Evolutionary conservation across 2,113 vertebrate species (phyloP).

Genomic region (Bostrychus sinensis): DNA sequence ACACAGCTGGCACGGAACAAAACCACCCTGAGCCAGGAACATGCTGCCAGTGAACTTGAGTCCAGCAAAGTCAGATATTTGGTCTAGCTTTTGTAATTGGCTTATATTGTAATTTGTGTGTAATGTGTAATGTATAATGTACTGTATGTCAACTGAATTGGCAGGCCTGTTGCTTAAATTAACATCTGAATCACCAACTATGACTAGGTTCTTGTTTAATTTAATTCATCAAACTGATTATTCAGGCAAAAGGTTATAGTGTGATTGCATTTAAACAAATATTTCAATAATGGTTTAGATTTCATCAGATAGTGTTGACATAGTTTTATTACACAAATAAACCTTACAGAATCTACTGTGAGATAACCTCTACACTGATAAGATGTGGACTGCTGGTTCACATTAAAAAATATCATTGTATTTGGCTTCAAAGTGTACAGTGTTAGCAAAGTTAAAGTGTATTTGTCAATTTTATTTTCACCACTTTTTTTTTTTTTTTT

Average conservation of each 20-base stretch:
- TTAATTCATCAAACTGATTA: too few species aligned
- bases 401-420: neutral
- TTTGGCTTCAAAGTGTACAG: neutral
- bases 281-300: constrained; percentile 35
- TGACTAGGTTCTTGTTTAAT: neutral
- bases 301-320: constrained; percentile 39
- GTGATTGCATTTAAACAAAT: neutral
- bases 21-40: constrained; percentile 1
- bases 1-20: neutral
- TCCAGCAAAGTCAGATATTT: constrained; percentile 14
- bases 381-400: neutral
- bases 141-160: too few species aligned
- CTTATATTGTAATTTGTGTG: neutral
- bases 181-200: constrained; percentile 12
- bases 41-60: neutral
- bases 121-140: too few species aligned
- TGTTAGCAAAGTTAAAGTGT: neutral
- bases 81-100: constrained; percentile 31
- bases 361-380: constrained; percentile 17
- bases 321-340: constrained; percentile 21
- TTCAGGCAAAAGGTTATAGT: neutral
- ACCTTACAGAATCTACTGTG: constrained; percentile 1
- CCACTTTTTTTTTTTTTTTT: neutral
- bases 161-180: constrained; percentile 6
- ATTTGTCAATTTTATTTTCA: neutral